phyloP scores from a whole-genome alignment of 2,797 vertebrate species.

The Amniataba percoides region DNA sequence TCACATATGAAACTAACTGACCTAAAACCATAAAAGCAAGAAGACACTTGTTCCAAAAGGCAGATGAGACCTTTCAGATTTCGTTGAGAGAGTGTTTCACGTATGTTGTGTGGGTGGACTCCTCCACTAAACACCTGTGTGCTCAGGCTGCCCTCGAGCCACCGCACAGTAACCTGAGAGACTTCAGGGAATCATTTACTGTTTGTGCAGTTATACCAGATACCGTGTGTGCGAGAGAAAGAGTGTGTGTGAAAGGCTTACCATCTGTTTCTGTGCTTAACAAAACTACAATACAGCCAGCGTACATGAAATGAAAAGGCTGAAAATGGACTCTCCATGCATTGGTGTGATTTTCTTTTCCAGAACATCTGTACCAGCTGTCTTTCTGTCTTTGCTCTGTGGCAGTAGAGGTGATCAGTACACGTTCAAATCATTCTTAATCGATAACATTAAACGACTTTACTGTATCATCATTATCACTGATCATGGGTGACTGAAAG shows the following conservation, averaged over 20 bases:
- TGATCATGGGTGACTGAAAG: too few species aligned
- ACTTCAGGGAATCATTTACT: constrained; percentile 50
- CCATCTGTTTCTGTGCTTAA: constrained; percentile 52
- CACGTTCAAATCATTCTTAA: not conserved
- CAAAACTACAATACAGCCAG: constrained; percentile 22
- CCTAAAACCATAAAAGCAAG: constrained; percentile 23
- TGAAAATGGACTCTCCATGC: constrained; percentile 26
- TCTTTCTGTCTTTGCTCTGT: constrained; percentile 4
- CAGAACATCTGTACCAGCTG: not conserved
- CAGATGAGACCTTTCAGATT: not conserved
- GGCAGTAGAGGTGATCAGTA: not conserved
- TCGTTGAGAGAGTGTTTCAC: constrained; percentile 24
- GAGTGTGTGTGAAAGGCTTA: constrained; percentile 16
- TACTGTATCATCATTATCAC: not conserved
- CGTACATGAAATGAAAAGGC: constrained; percentile 25
- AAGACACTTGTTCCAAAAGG: constrained; percentile 18
- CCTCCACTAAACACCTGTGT: constrained; percentile 60
- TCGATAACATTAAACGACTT: not conserved
- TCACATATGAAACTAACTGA: constrained; percentile 35
- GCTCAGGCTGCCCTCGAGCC: constrained; percentile 27
- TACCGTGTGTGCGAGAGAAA: not conserved
- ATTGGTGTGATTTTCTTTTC: constrained; percentile 5
- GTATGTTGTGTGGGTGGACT: constrained; percentile 42
- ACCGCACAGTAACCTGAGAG: constrained; percentile 54
- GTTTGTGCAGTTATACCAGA: constrained; percentile 42